Percentiles rank a stretch among this genome's conserved stretches.
Conservation (phyloP, 35 echinoderm and acorn worm species). For the Ophioderma brevispina region DNA sequence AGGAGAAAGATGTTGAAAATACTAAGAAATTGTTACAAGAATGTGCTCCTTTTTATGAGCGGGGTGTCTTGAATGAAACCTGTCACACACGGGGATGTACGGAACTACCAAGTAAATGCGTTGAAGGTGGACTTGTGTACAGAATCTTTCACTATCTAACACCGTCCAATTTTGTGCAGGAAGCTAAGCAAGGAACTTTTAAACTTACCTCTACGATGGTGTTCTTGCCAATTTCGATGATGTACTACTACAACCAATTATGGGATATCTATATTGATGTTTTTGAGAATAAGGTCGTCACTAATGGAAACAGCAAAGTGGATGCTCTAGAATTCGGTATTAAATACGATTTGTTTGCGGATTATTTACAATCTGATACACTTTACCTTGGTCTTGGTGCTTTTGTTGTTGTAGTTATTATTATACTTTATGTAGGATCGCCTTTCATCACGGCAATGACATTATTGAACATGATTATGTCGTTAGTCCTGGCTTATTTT, state of each 20-base stretch:
- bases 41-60: slow-evolving; percentile 30
- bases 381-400: slow-evolving; percentile 43
- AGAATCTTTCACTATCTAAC: slow-evolving; percentile 39
- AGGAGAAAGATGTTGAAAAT: slow-evolving; percentile 23
- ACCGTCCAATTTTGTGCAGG: not conserved
- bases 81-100: not conserved
- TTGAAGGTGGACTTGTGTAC: slow-evolving; percentile 16
- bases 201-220: slow-evolving; percentile 7
- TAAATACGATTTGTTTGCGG: slow-evolving; percentile 71
- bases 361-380: slow-evolving; percentile 51
- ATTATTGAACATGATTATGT: slow-evolving; percentile 77
- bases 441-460: slow-evolving; percentile 62
- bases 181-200: not conserved
- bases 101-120: slow-evolving; percentile 41
- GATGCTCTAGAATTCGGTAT: slow-evolving; percentile 36
- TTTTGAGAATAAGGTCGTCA: not conserved
- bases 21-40: not conserved
- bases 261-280: slow-evolving; percentile 53
- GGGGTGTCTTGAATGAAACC: not conserved
- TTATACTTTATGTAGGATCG: slow-evolving; percentile 72
- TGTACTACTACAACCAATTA: not conserved
- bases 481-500: slow-evolving; percentile 72
- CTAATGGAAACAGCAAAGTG: slow-evolving; percentile 45
- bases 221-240: not conserved
- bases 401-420: slow-evolving; percentile 50